These are phyloP conservation scores for Conger conger DNA, from an alignment of 2,113 vertebrate genomes.

Conservation along the genomic window DNA sequence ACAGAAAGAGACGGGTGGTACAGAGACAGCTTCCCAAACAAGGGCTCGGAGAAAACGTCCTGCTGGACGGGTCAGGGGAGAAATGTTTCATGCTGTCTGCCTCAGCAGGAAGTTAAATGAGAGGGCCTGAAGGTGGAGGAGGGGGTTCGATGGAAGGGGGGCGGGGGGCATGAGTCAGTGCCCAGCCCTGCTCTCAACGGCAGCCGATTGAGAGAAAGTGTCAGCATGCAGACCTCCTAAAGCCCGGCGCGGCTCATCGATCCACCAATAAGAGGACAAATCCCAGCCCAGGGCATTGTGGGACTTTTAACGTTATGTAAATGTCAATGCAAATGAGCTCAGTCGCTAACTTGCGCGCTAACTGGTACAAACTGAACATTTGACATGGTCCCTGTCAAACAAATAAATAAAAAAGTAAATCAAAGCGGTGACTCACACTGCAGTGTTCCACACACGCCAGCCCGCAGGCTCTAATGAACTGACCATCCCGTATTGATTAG, in stretches of 20 bases:
- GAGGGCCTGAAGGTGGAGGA: neutral
- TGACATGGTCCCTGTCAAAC: neutral
- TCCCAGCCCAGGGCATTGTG: no score
- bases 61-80: neutral
- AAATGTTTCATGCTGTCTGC: constrained; percentile 24
- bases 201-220: neutral
- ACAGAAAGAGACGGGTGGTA: neutral
- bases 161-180: neutral
- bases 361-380: neutral
- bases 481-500: neutral
- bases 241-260: neutral
- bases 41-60: neutral
- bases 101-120: constrained; percentile 7
- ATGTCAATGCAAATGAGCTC: neutral
- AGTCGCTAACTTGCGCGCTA: neutral
- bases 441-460: neutral
- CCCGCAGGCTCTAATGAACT: neutral
- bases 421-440: neutral
- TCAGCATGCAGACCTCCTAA: neutral
- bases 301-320: neutral
- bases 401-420: neutral
- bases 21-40: constrained; percentile 14
- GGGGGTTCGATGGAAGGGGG: neutral
- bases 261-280: neutral
- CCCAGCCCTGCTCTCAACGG: neutral